These are phyloP conservation scores for Wiebesia pumilae DNA, from an alignment of 1,140 invertebrate species.

Conservation along the genomic window DNA sequence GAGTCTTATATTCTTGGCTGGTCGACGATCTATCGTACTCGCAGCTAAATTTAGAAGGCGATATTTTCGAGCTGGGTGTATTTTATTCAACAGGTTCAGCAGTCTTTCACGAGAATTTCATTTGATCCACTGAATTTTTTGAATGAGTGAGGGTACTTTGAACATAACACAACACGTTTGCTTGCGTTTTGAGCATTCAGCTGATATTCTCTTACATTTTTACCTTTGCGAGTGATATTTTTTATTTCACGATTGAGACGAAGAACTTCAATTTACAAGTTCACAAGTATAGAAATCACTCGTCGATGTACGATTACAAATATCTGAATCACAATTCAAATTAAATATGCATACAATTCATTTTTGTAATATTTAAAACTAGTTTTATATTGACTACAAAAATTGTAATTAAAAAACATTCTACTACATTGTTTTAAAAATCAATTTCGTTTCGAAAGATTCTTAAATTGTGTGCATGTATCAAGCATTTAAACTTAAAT, in stretches of 20 bases:
- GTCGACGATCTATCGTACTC: background rate
- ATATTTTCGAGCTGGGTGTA: background rate
- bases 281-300: background rate
- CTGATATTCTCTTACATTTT: background rate
- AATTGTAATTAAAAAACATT: no score
- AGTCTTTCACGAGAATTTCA: background rate
- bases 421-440: no score
- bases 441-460: no score
- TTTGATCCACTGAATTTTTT: background rate
- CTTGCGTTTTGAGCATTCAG: background rate
- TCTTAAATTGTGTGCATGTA: no score
- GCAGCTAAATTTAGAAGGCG: constrained; percentile 42
- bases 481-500: no score
- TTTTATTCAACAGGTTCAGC: background rate
- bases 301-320: background rate
- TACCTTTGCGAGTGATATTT: background rate
- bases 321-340: background rate
- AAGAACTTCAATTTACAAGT: background rate
- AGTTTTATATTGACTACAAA: no score
- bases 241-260: background rate
- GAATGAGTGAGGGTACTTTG: no score
- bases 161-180: no score
- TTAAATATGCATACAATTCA: no score
- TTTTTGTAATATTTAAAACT: no score
- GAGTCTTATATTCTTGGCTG: constrained; percentile 38